A percentile compares a stretch with the other conserved stretches of the same genome.
Evolutionary conservation across 2,113 vertebrate genomes (phyloP).

Genomic region (Nyctereutes procyonoides): DNA sequence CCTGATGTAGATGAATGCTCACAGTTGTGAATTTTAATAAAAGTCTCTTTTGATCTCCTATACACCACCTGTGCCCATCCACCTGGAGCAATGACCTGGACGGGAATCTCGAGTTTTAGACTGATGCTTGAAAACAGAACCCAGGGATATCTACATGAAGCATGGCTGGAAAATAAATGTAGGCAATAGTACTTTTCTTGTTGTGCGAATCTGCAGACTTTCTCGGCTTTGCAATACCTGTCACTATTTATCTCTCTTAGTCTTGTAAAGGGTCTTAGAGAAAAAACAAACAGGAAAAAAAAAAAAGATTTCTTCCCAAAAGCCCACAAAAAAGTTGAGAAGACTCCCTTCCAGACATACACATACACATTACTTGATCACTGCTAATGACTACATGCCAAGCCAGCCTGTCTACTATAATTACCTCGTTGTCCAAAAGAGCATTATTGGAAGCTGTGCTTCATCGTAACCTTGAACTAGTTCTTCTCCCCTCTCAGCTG

Average conservation of each 20-base stretch:
- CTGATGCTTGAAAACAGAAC: neutral
- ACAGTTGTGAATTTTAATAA: conserved; percentile 22
- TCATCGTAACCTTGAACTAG: neutral
- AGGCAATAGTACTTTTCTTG: too few species aligned
- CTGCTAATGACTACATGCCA: neutral
- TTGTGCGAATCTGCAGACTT: neutral
- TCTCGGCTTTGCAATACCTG: neutral
- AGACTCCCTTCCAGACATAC: neutral
- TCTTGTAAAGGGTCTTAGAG: neutral
- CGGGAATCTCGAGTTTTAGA: neutral
- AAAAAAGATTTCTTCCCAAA: neutral
- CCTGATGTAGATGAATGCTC: neutral
- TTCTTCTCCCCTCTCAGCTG: neutral
- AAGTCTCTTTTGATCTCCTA: conserved; percentile 25
- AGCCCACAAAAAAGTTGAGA: neutral
- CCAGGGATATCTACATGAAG: neutral
- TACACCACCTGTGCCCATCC: rapidly evolving
- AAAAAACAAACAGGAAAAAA: neutral
- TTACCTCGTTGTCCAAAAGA: neutral
- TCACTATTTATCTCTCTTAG: neutral
- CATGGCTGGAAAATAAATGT: neutral
- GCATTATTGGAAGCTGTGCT: neutral
- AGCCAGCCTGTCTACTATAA: neutral
- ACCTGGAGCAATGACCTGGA: neutral
- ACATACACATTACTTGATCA: neutral